Evolutionary conservation across 2,113 vertebrate genomes (phyloP), one percentile per base, ranked within the genome.

Genomic region (Amblyornis subalaris): DNA sequence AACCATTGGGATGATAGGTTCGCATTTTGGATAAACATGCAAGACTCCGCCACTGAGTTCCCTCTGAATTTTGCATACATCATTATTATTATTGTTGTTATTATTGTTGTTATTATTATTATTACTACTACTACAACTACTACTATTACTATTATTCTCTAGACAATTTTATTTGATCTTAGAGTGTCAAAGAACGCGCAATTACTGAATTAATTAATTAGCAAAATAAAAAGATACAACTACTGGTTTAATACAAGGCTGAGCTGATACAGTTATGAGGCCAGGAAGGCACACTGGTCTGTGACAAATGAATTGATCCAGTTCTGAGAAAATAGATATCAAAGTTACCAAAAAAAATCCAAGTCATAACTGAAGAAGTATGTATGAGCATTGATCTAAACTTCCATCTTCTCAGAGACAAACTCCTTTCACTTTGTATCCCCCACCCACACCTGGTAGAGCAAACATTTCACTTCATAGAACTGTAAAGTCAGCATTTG

Each of bases 391-490:
- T 22, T 54, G 31, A 7, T 57, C 50, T 81, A 38, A 72, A 74
- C 16, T 85, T 88, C 22, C 8, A 24, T 60, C 22, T 84, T 80
- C 58, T 70, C 28, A 51, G 44, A 60, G 10, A 55, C 33, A 74
- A n/a, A 58, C 12, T 54, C 19, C 33, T 80, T 86, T 31, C 12
- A 10, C 7, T 86, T 81, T 22, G 77, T 50, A 21, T 35, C 16
- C 13, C 11, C 9, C 3, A 12, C 6, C 31, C 31, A 5, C 0
- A 2, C 20, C 28, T 1, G 2, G 33, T 69, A 36, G 8, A 75
- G 16, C 40, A 78, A 77, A 48, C 4, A 25, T 33, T 23, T 70
- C 3, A 7, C 42, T 60, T 58, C n/a, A 19, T 23, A 53, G 24
- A 79, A 33, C 50, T 69, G 53, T 72, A 14, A 62, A 44, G 12